Evolutionary conservation across 2,797 vertebrate species (phyloP), one percentile per base, ranked within the genome.

Genomic region (Odontamblyopus rebecca): DNA sequence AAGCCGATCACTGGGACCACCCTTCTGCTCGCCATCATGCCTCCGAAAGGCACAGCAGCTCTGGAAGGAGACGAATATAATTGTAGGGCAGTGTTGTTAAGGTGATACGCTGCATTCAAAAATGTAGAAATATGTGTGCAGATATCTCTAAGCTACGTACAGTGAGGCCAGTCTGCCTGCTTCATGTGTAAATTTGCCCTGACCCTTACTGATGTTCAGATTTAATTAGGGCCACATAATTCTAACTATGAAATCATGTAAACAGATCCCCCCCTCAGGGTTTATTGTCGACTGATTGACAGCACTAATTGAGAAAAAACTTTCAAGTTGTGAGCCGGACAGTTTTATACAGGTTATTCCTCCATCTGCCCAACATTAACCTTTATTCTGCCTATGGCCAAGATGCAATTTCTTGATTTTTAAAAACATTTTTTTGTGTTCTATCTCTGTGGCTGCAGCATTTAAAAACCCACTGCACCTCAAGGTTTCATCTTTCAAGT

Each of bases 31-130:
- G 88, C 6, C 71, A 92, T 75, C 0, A 81, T 35, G 57, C 91
- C 95, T 64, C 96, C 95, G 59, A 98, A 99, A 0, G 98, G 98
- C 77, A 89, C 85, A 0, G 97, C 93, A 54, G 94, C 95, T 92
- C 98, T 99, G 18, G 61, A 69, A 72, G n/a, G 79, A 8, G 62
- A 9, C 29, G 6, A 48, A 66, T 27, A 7, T 1, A 53, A 11
- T 23, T 23, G 23, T 23, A 23, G 9, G 29, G 65, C 67, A 61
- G 29, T 61, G 67, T 77, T 12, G 19, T 4, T 60, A 61, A 29
- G 5, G 29, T 72, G 35, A 29, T 32, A 11, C 4, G 27, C 15
- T 53, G 50, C 68, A 69, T 7, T 9, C 68, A 7, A 30, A 62
- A 66, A 74, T 67, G 30, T 26, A 32, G 4, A 3, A 67, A 71